A percentile compares a stretch with the other conserved stretches of the same genome.
Conservation (phyloP, 2,888 invertebrate species). For the Mythimna vitellina region DNA sequence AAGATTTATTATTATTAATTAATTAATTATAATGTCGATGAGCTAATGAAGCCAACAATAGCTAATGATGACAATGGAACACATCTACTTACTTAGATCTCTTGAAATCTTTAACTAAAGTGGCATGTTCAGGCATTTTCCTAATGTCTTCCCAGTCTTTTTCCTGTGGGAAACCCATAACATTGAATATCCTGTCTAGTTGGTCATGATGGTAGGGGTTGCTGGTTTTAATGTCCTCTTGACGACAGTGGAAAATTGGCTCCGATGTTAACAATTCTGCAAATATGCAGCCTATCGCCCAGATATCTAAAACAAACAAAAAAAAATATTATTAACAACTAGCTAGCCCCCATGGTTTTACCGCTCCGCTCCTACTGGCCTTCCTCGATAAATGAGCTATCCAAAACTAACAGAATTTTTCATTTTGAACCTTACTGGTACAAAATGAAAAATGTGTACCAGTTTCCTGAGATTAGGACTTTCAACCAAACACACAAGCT, state of each 20-base stretch:
- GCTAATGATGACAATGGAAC: not conserved
- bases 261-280: slow-evolving; percentile 99
- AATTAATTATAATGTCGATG: no score
- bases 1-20: no score
- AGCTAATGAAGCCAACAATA: not conserved
- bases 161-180: slow-evolving; percentile 99
- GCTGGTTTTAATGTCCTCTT: slow-evolving; percentile 99
- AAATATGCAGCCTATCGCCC: slow-evolving; percentile 99
- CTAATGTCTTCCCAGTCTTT: slow-evolving; percentile 99
- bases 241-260: slow-evolving; percentile 99
- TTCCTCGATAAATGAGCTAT: no score
- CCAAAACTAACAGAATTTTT: no score
- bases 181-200: slow-evolving; percentile 99
- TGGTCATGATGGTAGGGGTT: slow-evolving; percentile 99
- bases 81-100: slow-evolving; percentile 93
- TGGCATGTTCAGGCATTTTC: slow-evolving; percentile 99
- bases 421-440: no score
- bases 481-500: no score
- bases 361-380: no score
- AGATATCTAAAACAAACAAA: slow-evolving; percentile 93
- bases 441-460: no score
- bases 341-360: no score
- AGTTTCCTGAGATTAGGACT: no score
- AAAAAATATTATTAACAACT: not conserved
- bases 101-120: slow-evolving; percentile 98